Base-by-base conservation (phyloP, 2,888 invertebrate genomes). In the Chymomyza procnemis region DNA sequence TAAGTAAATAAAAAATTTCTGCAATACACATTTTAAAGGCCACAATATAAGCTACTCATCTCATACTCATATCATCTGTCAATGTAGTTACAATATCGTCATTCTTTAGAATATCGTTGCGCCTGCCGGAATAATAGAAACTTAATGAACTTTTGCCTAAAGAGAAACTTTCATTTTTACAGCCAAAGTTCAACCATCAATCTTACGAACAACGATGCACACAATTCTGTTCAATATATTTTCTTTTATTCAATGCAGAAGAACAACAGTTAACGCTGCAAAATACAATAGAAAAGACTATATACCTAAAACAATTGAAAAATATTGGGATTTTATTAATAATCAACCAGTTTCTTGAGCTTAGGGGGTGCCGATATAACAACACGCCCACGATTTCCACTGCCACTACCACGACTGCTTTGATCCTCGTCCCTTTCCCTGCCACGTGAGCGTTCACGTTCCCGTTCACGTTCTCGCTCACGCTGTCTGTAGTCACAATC, bases 301-400 rank as follows among this genome's bases (percentile, higher is more conserved):
- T 41, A 14, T 56, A 26, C 19, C 30, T 26, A 56, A 56, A 56
- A 56, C 30, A 56, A 56, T 56, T 30, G 30, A 54, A 54, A 54
- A 54, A 58, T 12, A 61, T 48, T 60, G 14, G 1, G 61, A 26
- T n/a, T 47, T 65, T 8, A 26, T 80, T 69, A 90, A 73, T 90
- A 90, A 67, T 90, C 90, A 61, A 90, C 90, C 63, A 90, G 78
- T 76, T 90, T 90, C 69, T 90, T 90, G 21, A 90, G 81, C 75
- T 90, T 90, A 34, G 90, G 90, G 22, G 90, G 90, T 54, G 90
- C 90, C 30, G 90, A 90, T 57, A 90, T 90, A 57, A 90, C 89
- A 61, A 90, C 84, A 14, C 89, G 86, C 54, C 89, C 90, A 6
- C 90, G 86, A 63, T 86, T 88, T 8, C 78, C 76, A n/a, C 71